Conservation (phyloP, 1,140 invertebrate genomes). For the Tetragonula clypearis region DNA sequence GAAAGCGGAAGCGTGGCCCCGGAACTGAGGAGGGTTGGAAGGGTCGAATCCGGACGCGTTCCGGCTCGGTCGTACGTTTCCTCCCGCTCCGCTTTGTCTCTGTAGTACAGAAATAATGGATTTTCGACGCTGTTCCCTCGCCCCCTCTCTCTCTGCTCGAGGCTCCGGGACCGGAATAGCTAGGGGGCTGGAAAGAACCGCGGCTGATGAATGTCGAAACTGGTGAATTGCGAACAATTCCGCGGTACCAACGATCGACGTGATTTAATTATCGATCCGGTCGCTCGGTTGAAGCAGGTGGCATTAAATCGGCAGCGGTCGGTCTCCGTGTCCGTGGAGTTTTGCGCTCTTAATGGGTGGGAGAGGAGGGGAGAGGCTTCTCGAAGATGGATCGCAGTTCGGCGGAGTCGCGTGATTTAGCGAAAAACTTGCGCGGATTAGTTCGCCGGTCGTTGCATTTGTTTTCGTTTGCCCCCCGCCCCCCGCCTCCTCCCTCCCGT, state of each 20-base stretch:
- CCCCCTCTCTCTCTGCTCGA: background rate
- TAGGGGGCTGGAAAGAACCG: background rate
- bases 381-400: background rate
- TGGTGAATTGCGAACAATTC: slow-evolving; percentile 28
- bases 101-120: slow-evolving; percentile 28
- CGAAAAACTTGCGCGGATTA: background rate
- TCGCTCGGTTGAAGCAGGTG: background rate
- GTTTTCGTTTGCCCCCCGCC: background rate
- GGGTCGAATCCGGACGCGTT: background rate
- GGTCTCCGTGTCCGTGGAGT: background rate
- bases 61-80: slow-evolving; percentile 11
- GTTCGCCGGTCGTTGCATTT: too few species aligned
- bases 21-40: background rate
- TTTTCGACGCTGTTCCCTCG: slow-evolving; percentile 1
- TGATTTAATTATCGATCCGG: slow-evolving; percentile 38
- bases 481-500: too few species aligned
- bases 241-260: background rate
- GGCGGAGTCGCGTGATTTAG: background rate
- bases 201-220: slow-evolving; percentile 34
- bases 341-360: background rate
- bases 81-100: slow-evolving; percentile 7
- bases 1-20: background rate
- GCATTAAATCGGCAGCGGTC: slow-evolving; percentile 1
- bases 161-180: too few species aligned
- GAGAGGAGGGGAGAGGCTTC: background rate